These are phyloP conservation scores for Synanthedon tipuliformis DNA, from an alignment of 2,888 invertebrate species.

Conservation along the genomic window DNA sequence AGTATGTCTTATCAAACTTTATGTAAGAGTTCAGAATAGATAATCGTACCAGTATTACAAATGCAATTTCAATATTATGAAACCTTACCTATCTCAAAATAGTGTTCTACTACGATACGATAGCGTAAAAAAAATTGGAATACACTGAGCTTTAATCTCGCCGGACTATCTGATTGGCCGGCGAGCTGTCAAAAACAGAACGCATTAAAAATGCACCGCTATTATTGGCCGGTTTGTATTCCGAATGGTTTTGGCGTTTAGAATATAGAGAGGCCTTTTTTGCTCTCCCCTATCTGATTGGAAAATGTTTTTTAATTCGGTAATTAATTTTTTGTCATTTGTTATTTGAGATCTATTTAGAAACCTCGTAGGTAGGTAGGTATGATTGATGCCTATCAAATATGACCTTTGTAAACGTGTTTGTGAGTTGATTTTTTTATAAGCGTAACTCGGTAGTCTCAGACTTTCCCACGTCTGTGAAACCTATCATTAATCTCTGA, in stretches of 20 bases:
- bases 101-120: too few relatives aligned
- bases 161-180: constrained; percentile 57
- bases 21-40: too few relatives aligned
- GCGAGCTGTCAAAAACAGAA: constrained; percentile 59
- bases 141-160: constrained; percentile 42
- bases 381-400: constrained; percentile 1
- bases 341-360: constrained; percentile 1
- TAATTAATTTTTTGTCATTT: constrained; percentile 35
- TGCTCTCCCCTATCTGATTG: constrained; percentile 23
- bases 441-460: constrained; percentile 6
- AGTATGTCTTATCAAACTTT: too few relatives aligned
- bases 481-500: constrained; percentile 5
- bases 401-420: constrained; percentile 6
- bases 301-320: constrained; percentile 25
- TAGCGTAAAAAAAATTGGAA: too few relatives aligned
- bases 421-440: constrained; percentile 11
- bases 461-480: constrained; percentile 6
- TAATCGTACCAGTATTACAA: too few relatives aligned
- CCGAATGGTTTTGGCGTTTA: constrained; percentile 30
- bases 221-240: constrained; percentile 43
- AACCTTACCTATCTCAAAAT: too few relatives aligned
- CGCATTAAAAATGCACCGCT: constrained; percentile 52
- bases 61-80: too few relatives aligned
- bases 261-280: constrained; percentile 22
- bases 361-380: background rate